Evolutionary conservation across 2,113 vertebrate genomes (phyloP).

Genomic region (Lota lota): DNA sequence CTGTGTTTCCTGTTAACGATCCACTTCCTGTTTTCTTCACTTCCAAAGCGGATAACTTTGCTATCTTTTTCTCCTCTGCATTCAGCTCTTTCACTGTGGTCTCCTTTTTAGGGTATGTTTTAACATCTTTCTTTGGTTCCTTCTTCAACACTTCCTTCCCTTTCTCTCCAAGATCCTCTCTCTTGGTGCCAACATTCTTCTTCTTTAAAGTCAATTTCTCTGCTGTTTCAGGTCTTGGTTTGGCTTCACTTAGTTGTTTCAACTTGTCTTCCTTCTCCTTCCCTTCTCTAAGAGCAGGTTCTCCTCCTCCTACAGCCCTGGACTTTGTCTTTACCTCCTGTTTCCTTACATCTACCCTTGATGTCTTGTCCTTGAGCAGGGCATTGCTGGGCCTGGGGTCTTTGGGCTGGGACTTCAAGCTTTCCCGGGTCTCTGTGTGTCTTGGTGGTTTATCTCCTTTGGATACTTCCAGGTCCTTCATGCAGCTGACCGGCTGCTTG

Average conservation of each 20-base stretch:
- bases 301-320: constrained; percentile 46
- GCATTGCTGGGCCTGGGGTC: constrained; percentile 55
- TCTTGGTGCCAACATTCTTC: constrained; percentile 57
- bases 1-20: constrained; percentile 8
- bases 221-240: constrained; percentile 60
- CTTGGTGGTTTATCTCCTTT: constrained; percentile 72
- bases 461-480: constrained; percentile 73
- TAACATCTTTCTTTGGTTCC: constrained; percentile 74
- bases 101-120: constrained; percentile 70
- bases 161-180: constrained; percentile 61
- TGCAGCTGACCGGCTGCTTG: constrained; percentile 77
- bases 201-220: constrained; percentile 59
- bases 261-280: constrained; percentile 68
- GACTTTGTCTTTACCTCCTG: constrained; percentile 70
- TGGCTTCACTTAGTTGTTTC: constrained; percentile 60
- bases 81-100: constrained; percentile 68
- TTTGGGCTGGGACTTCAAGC: constrained; percentile 73
- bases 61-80: constrained; percentile 67
- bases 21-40: constrained; percentile 49
- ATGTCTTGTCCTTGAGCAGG: constrained; percentile 58
- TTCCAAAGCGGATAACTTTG: constrained; percentile 59
- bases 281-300: constrained; percentile 45
- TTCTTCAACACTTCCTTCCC: constrained; percentile 64
- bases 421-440: constrained; percentile 83
- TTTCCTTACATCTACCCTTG: constrained; percentile 62